Percentiles rank a stretch among this genome's conserved stretches.
Conservation (phyloP, 2,113 vertebrate genomes). For the Ageneiosus marmoratus region DNA sequence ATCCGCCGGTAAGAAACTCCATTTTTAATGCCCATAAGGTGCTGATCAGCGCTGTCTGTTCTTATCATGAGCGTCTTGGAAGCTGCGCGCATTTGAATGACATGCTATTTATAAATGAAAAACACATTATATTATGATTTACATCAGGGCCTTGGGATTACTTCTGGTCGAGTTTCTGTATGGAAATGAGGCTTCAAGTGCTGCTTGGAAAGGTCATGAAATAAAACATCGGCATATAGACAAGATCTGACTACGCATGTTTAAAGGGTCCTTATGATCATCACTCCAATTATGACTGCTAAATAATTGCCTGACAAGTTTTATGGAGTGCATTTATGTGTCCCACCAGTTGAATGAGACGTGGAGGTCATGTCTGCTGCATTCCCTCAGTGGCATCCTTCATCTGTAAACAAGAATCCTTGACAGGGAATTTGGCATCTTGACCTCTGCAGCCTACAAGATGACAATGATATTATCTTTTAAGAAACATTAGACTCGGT, state of each 20-base stretch:
- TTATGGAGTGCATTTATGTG: background rate
- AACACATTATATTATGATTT: background rate
- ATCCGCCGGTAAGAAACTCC: slow-evolving; percentile 35
- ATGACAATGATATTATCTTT: background rate
- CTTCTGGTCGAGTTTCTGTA: background rate
- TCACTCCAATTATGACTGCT: background rate
- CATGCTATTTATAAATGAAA: background rate
- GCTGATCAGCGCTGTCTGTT: background rate
- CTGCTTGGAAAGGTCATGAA: slow-evolving; percentile 11
- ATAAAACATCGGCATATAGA: background rate
- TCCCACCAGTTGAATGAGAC: slow-evolving; percentile 45
- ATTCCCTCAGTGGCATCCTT: slow-evolving; percentile 24
- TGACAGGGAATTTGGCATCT: background rate
- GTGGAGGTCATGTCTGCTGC: slow-evolving; percentile 38
- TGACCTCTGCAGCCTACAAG: background rate
- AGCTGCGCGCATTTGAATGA: background rate
- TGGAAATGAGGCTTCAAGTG: background rate
- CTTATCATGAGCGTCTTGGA: background rate
- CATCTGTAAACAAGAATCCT: background rate
- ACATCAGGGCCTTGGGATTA: background rate
- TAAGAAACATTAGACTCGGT: background rate
- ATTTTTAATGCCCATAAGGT: background rate
- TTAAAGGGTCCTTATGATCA: background rate
- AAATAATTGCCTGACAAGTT: background rate
- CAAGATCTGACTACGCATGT: background rate